phyloP scores from a whole-genome alignment of 2,888 invertebrate genomes.

The Pachycephus smyrnensis region DNA sequence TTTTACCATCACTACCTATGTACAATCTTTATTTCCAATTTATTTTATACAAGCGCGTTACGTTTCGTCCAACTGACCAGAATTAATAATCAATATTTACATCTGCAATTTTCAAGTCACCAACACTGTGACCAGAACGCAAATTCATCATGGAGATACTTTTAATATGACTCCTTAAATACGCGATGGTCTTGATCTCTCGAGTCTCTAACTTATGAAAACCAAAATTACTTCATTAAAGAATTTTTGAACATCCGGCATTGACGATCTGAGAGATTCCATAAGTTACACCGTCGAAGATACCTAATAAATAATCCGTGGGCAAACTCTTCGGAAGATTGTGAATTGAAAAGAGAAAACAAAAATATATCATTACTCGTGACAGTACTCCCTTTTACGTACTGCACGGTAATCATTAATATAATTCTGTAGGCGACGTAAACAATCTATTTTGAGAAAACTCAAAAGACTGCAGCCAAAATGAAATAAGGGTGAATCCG shows the following conservation, averaged over 20 bases:
- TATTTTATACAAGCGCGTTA: not conserved
- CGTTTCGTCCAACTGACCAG: not conserved
- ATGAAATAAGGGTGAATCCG: not conserved
- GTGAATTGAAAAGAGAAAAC: not conserved
- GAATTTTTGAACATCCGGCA: not conserved
- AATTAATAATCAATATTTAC: not conserved
- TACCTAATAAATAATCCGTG: not conserved
- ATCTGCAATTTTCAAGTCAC: not conserved
- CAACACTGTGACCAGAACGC: not conserved
- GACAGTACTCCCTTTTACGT: not conserved
- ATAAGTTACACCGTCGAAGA: not conserved
- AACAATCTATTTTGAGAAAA: not conserved
- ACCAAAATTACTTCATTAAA: not conserved
- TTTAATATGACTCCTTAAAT: not conserved
- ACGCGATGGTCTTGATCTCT: not conserved
- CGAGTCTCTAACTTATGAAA: not conserved
- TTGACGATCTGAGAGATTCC: not conserved
- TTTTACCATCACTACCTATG: conserved; percentile 25
- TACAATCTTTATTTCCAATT: conserved; percentile 40
- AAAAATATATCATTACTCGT: not conserved
- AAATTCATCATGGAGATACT: not conserved
- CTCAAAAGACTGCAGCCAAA: not conserved
- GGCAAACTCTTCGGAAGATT: not conserved
- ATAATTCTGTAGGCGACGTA: not conserved
- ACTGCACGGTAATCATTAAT: not conserved